Percentiles rank a stretch among this genome's conserved stretches.
phyloP scores from a whole-genome alignment of 2,888 invertebrate species.

The Pinctada fucata region DNA sequence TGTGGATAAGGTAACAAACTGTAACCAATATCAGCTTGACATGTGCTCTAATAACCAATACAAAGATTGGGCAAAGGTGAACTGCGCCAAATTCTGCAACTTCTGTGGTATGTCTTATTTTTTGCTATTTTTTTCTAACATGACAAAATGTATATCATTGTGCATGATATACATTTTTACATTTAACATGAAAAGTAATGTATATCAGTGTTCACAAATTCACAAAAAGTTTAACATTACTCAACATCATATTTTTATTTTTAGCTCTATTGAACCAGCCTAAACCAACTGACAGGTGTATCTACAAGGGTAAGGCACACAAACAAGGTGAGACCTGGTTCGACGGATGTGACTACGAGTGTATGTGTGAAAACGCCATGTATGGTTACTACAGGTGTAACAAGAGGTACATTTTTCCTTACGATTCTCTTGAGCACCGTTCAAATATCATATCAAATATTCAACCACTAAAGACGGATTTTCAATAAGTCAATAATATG shows the following conservation, averaged over 20 bases:
- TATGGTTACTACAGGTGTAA: slow-evolving; percentile 62
- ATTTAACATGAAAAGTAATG: too few relatives aligned
- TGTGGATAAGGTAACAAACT: slow-evolving; percentile 57
- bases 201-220: too few relatives aligned
- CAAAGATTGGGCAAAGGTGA: slow-evolving; percentile 54
- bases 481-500: too few relatives aligned
- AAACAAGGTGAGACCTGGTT: slow-evolving; percentile 58
- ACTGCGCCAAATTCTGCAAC: slow-evolving; percentile 60
- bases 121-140: neutral
- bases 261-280: slow-evolving; percentile 9
- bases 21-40: slow-evolving; percentile 51
- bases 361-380: slow-evolving; percentile 57
- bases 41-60: slow-evolving; percentile 54
- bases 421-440: neutral
- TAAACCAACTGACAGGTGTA: slow-evolving; percentile 43
- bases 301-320: slow-evolving; percentile 55
- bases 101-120: slow-evolving; percentile 48
- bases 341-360: slow-evolving; percentile 60
- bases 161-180: too few relatives aligned
- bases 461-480: too few relatives aligned
- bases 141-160: neutral
- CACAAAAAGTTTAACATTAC: too few relatives aligned
- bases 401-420: slow-evolving; percentile 48
- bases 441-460: too few relatives aligned
- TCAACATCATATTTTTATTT: neutral